Evolutionary conservation across 35 echinoderm and acorn worm species (phyloP).

Genomic region (Ophioderma brevispina): DNA sequence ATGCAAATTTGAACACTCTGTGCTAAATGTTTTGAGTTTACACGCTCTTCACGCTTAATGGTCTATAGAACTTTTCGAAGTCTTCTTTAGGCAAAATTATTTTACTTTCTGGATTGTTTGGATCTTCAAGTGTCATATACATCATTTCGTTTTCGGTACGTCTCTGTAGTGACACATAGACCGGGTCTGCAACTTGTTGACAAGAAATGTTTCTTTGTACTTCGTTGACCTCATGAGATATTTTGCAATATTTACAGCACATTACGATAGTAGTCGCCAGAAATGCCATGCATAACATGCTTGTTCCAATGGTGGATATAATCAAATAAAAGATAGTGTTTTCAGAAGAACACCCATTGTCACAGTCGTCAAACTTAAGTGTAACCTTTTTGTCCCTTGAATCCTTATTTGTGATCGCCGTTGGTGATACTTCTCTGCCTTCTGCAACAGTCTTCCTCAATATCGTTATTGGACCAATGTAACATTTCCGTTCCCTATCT

Average conservation of each 20-base stretch:
- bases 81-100: background rate
- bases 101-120: background rate
- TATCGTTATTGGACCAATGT: background rate
- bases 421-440: background rate
- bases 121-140: background rate
- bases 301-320: background rate
- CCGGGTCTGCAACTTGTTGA: background rate
- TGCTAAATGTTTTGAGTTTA: no score
- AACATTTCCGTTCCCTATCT: background rate
- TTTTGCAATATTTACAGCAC: background rate
- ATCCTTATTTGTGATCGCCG: background rate
- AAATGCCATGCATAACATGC: background rate
- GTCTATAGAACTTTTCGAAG: background rate
- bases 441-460: background rate
- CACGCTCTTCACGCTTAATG: background rate
- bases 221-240: background rate
- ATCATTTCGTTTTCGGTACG: background rate
- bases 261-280: background rate
- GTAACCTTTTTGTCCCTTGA: background rate
- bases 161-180: background rate
- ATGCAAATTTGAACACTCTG: no score
- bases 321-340: background rate
- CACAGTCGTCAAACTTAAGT: background rate
- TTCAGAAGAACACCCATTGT: background rate
- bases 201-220: background rate